These are phyloP conservation scores for Parnassius apollo DNA, from an alignment of 2,888 invertebrate species.

Conservation along the genomic window DNA sequence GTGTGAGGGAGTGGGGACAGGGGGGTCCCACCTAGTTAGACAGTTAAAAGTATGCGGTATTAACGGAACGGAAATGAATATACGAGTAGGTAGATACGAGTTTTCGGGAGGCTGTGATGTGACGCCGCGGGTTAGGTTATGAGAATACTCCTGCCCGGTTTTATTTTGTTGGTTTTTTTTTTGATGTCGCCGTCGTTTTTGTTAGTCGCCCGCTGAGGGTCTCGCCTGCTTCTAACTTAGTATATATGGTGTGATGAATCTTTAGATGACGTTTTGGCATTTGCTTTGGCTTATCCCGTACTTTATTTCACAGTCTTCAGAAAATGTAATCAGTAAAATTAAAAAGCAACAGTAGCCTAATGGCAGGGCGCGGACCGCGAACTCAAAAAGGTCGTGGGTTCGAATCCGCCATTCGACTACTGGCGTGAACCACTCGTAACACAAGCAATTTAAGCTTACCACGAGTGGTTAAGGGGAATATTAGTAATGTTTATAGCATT, in stretches of 20 bases:
- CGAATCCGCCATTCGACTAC: no score
- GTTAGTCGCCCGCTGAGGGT: slow-evolving; percentile 19
- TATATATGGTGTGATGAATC: slow-evolving; percentile 30
- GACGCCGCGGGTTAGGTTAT: slow-evolving; percentile 74
- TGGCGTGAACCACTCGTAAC: no score
- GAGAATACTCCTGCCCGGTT: slow-evolving; percentile 66
- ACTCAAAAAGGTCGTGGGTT: no score
- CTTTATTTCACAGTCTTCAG: no score
- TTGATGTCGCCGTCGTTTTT: slow-evolving; percentile 38
- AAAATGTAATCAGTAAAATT: not conserved
- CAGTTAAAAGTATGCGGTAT: slow-evolving; percentile 82
- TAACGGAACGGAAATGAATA: slow-evolving; percentile 81
- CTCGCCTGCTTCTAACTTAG: slow-evolving; percentile 23
- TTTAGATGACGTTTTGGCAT: slow-evolving; percentile 11
- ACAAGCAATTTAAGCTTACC: no score
- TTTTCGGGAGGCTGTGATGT: slow-evolving; percentile 71
- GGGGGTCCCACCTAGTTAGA: slow-evolving; percentile 74
- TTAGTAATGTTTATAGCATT: no score
- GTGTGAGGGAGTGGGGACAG: slow-evolving; percentile 47
- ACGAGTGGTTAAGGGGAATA: no score
- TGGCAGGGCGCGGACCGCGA: no score
- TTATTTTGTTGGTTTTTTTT: slow-evolving; percentile 42
- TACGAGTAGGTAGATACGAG: slow-evolving; percentile 67
- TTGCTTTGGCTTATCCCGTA: not conserved
- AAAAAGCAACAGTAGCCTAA: not conserved